phyloP scores from a whole-genome alignment of 1,140 invertebrate genomes.

The Brachionus rotundiformis region DNA sequence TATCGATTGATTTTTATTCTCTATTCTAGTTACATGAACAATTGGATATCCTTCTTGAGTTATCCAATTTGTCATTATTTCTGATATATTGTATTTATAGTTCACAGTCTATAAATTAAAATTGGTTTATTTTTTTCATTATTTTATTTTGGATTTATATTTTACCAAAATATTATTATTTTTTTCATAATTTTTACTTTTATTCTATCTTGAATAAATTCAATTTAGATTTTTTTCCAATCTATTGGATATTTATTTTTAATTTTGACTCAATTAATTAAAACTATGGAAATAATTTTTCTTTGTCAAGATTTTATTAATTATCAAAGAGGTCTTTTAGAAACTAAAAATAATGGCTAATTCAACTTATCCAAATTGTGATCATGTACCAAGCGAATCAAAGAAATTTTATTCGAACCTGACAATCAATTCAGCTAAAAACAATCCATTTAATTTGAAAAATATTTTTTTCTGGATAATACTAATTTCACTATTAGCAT shows the following conservation, averaged over 20 bases:
- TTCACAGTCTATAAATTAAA: conserved; percentile 22
- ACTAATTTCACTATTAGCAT: background rate
- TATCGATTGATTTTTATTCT: conserved; percentile 16
- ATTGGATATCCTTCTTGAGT: conserved; percentile 83
- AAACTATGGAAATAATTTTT: background rate
- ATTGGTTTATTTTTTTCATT: too few relatives aligned
- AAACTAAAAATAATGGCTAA: background rate
- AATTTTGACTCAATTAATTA: too few relatives aligned
- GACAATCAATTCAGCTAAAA: conserved; percentile 55
- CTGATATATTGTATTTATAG: conserved; percentile 65
- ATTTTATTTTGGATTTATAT: too few relatives aligned
- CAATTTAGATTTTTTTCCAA: too few relatives aligned
- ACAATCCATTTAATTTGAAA: conserved; percentile 3
- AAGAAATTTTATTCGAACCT: background rate
- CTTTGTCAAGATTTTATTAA: too few relatives aligned
- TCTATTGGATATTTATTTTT: too few relatives aligned
- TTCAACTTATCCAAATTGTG: background rate
- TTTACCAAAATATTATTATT: too few relatives aligned
- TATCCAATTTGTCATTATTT: conserved; percentile 86
- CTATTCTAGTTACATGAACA: conserved; percentile 60
- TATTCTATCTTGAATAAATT: too few relatives aligned
- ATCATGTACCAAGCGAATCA: background rate
- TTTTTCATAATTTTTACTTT: too few relatives aligned
- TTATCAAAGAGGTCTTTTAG: background rate
- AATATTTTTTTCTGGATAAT: background rate